Conservation (phyloP, 2,113 vertebrate species). For the Stigmatopora nigra region DNA sequence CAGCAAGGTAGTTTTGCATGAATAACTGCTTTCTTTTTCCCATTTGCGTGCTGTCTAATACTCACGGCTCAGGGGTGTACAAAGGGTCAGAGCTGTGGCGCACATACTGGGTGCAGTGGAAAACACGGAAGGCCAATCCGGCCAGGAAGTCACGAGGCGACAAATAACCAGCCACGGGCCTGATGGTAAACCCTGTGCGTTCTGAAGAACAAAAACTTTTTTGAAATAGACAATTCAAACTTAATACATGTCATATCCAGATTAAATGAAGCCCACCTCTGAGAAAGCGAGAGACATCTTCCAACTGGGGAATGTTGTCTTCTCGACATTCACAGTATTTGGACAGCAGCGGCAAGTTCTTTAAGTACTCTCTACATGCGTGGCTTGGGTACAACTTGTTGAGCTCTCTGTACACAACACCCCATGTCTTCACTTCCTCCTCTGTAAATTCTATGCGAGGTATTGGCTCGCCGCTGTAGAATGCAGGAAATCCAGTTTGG, state of each 20-base stretch:
- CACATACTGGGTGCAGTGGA: constrained; percentile 97
- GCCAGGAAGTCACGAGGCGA: constrained; percentile 95
- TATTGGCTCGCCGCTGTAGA: constrained; percentile 82
- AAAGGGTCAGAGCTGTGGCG: constrained; percentile 93
- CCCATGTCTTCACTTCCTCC: constrained; percentile 95
- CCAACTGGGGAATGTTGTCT: constrained; percentile 95
- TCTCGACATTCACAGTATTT: constrained; percentile 89
- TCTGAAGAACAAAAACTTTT: constrained; percentile 68
- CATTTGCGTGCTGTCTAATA: constrained; percentile 23
- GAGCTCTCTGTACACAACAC: constrained; percentile 89
- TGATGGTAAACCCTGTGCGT: constrained; percentile 88
- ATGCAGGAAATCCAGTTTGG: neutral
- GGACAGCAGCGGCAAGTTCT: constrained; percentile 88
- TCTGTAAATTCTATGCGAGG: constrained; percentile 89
- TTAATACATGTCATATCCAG: neutral
- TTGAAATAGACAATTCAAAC: neutral
- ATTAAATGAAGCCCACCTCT: constrained; percentile 69
- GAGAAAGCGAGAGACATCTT: constrained; percentile 91
- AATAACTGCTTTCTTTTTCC: neutral
- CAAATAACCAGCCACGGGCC: constrained; percentile 91
- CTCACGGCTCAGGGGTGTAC: constrained; percentile 99
- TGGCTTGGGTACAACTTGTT: constrained; percentile 90
- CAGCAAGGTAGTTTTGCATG: neutral
- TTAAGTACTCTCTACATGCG: constrained; percentile 91
- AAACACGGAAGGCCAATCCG: constrained; percentile 94